Conservation (phyloP, 2,113 vertebrate species). For the Oxyruncus cristatus region DNA sequence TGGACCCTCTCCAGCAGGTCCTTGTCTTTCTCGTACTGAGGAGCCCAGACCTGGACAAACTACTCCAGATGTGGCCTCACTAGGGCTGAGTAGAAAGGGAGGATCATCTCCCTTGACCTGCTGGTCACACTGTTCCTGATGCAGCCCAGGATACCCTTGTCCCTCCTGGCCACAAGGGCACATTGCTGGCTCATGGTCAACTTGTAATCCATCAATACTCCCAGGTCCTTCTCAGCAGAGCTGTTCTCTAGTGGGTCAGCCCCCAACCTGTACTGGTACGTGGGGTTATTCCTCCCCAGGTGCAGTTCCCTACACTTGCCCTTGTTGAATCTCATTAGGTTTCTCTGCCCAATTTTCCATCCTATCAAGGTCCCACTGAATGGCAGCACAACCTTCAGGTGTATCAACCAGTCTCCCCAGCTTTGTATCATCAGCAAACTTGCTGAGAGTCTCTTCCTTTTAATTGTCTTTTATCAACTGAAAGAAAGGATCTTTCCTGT, state of each 20-base stretch:
- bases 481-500: not conserved
- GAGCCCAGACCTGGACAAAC: not conserved
- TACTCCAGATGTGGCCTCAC: not conserved
- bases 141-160: not conserved
- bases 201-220: not conserved
- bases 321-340: not conserved
- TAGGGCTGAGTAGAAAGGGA: not conserved
- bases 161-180: not conserved
- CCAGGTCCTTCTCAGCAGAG: not conserved
- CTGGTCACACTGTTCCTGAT: not conserved
- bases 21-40: not conserved
- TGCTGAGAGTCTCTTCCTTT: not conserved
- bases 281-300: not conserved
- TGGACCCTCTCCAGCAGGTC: not conserved
- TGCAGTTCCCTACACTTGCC: not conserved
- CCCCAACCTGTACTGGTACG: not conserved
- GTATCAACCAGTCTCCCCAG: not conserved
- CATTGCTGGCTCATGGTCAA: not conserved
- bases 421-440: not conserved
- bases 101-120: not conserved
- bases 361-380: not conserved
- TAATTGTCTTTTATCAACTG: not conserved
- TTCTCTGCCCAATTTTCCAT: not conserved
- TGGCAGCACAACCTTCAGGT: not conserved
- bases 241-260: not conserved